Evolutionary conservation across 2,797 vertebrate genomes (phyloP), one percentile per base, ranked within the genome.

Genomic region (Micromesistius poutassou): DNA sequence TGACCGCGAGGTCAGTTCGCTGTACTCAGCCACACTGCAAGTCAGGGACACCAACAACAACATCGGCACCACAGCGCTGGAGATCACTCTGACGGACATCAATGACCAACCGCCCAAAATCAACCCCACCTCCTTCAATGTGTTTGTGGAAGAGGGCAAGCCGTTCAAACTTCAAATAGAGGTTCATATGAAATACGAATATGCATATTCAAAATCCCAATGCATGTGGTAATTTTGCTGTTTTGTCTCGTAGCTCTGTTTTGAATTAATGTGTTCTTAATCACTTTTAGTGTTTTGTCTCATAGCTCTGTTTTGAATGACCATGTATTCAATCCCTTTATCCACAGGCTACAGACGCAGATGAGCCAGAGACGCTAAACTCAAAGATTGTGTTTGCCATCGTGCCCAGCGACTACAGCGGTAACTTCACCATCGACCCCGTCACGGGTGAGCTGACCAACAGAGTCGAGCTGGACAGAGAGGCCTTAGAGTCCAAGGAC

Each of bases 281-380:
- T 28, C 62, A 28, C n/a, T 31, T 30, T 33, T 14, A 30, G 22
- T 62, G 38, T 72, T 13, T 0, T 30, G 66, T 5, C 71, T 16
- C 9, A 6, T 78, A 86, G 73, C 50, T 13, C 55, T 13, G 13
- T 30, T 71, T 30, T 16, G 30, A 31, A 31, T 71, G 14, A 71
- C 30, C 19, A 19, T 62, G 55, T 68, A 2, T 68, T 28, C 12
- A 4, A 68, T 28, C 62, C 10, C n/a, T 71, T 30, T 33, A 14
- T 14, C 28, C 28, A 78, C 84, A 99, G 98, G 97, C 97, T 71
- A 90, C 89, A 0, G 98, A 99, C 82, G 86, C 87, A 0, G 98
- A 99, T 0, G 89, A 97, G 5, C 85, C 92, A 1, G 42, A 0
- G 1, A 95, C 87, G 16, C 10, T 0, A 70, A 98, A 99, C 90